Percentiles rank a stretch among this genome's conserved stretches.
Conservation (phyloP, 1,140 invertebrate species). For the Helicoverpa armigera region DNA sequence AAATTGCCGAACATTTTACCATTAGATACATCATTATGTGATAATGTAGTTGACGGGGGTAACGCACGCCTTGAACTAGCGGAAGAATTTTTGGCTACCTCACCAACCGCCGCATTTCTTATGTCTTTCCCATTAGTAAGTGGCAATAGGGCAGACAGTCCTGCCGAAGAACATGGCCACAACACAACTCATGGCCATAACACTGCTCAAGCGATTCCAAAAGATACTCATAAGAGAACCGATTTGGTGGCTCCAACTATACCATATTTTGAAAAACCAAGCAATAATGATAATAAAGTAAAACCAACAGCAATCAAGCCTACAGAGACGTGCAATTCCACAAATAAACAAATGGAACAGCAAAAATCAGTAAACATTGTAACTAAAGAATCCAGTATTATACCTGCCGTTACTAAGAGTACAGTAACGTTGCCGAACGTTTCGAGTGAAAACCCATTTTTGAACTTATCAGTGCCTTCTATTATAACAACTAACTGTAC, state of each 20-base stretch:
- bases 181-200: constrained; percentile 58
- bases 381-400: constrained; percentile 56
- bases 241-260: constrained; percentile 60
- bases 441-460: constrained; percentile 76
- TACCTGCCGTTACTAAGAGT: constrained; percentile 59
- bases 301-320: constrained; percentile 66
- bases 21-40: constrained; percentile 81
- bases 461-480: constrained; percentile 76
- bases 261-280: constrained; percentile 74
- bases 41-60: constrained; percentile 86
- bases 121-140: constrained; percentile 91
- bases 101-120: constrained; percentile 92
- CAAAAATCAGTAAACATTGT: constrained; percentile 65
- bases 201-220: constrained; percentile 58
- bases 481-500: constrained; percentile 72
- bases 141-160: constrained; percentile 84
- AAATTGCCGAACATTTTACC: constrained; percentile 79
- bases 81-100: constrained; percentile 92
- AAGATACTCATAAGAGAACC: constrained; percentile 69
- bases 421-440: constrained; percentile 53
- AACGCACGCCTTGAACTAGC: constrained; percentile 90
- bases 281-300: constrained; percentile 61
- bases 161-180: constrained; percentile 74
- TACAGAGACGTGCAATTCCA: constrained; percentile 46
- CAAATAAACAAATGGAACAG: constrained; percentile 62